These are phyloP conservation scores for Andrena dorsata DNA, from an alignment of 2,888 invertebrate species.

Conservation along the genomic window DNA sequence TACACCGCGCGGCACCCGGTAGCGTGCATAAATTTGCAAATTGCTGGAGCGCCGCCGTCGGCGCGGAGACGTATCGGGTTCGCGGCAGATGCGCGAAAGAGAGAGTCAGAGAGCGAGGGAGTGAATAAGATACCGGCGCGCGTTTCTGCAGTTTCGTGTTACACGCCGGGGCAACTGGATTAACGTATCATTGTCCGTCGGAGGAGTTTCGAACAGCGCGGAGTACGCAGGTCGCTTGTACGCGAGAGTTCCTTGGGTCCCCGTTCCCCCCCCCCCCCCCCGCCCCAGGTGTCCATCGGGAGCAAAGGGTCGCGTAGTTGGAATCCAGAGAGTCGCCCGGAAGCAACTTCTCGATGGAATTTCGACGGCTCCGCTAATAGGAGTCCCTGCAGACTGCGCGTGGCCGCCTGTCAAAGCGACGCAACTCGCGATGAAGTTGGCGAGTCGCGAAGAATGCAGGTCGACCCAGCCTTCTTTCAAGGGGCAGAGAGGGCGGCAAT, in stretches of 20 bases:
- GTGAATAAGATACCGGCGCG: slow-evolving; percentile 33
- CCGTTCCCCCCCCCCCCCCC: no score
- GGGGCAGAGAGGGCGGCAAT: no score
- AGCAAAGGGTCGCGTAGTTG: slow-evolving; percentile 38
- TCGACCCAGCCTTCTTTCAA: background rate
- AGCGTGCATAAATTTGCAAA: slow-evolving; percentile 63
- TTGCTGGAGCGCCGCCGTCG: slow-evolving; percentile 41
- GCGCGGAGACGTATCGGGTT: slow-evolving; percentile 40
- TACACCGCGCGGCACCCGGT: slow-evolving; percentile 3
- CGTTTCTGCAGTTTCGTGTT: slow-evolving; percentile 54
- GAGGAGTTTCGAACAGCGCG: slow-evolving; percentile 45
- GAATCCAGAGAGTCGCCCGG: slow-evolving; percentile 59
- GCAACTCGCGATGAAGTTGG: slow-evolving; percentile 35
- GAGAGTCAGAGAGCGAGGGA: slow-evolving; percentile 14
- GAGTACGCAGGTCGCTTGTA: background rate
- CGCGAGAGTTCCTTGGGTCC: background rate
- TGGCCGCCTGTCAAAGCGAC: slow-evolving; percentile 38
- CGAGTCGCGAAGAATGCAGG: slow-evolving; percentile 18
- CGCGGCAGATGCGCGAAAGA: slow-evolving; percentile 14
- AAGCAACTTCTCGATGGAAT: slow-evolving; percentile 70
- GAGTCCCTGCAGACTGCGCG: slow-evolving; percentile 16
- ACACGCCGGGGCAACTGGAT: slow-evolving; percentile 49
- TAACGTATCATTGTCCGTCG: slow-evolving; percentile 63
- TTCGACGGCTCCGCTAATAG: slow-evolving; percentile 66
- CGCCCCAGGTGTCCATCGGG: slow-evolving; percentile 43